These are phyloP conservation scores for Danio choprae DNA, from an alignment of 2,797 vertebrate species.

Conservation along the genomic window DNA sequence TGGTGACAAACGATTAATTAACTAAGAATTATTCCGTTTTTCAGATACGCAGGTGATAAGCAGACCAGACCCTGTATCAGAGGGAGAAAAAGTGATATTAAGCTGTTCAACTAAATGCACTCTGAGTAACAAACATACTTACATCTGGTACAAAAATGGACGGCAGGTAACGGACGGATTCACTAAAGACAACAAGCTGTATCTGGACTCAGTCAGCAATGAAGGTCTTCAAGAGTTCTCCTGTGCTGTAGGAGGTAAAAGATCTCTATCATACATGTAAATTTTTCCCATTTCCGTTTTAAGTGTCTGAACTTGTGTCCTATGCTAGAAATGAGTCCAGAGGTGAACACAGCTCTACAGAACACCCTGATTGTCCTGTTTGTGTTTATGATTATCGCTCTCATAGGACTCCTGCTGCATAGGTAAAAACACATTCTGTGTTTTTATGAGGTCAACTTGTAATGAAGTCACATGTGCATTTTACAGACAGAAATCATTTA, in stretches of 20 bases:
- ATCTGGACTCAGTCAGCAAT: background rate
- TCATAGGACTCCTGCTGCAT: conserved; percentile 1
- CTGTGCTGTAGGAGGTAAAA: conserved; percentile 32
- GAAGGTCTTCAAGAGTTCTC: conserved; percentile 11
- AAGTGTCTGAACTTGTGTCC: no score
- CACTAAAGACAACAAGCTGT: conserved; percentile 24
- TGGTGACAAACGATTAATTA: background rate
- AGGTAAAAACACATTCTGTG: background rate
- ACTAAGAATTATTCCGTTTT: background rate
- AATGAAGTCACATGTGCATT: no score
- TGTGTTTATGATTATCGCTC: background rate
- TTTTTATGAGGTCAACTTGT: no score
- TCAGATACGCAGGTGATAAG: conserved; percentile 37
- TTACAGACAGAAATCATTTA: no score
- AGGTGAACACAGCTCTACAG: background rate
- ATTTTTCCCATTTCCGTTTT: no score
- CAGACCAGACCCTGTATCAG: fast-evolving
- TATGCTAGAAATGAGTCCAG: background rate
- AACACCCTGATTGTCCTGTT: background rate
- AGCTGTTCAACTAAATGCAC: conserved; percentile 44
- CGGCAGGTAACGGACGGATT: background rate
- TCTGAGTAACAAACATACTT: background rate
- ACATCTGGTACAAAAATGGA: conserved; percentile 42
- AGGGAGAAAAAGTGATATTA: background rate
- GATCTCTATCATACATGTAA: no score